Evolutionary conservation across 2,113 vertebrate species (phyloP), one percentile per base, ranked within the genome.

Genomic region (Rhea pennata): DNA sequence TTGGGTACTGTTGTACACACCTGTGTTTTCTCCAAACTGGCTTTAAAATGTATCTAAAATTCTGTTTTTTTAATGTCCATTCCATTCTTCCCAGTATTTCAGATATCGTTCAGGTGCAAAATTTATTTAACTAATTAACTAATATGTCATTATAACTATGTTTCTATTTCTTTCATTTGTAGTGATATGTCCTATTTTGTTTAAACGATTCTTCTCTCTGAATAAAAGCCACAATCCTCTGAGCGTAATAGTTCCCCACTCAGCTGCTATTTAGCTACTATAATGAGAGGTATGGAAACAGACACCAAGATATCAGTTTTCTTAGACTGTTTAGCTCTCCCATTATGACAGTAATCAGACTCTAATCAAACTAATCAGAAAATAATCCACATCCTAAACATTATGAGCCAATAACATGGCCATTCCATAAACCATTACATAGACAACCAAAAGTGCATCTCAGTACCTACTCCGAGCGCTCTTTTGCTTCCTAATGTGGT

Each of bases 401-500:
- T 78, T 61, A 86, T 5, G 26, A 27, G 5, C 24, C 4, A 56
- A 11, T 40, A 75, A 50, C 5, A 42, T 11, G 2, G 3, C 15
- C 56, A 7, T 29, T 89, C 24, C 11, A 44, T 21, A 75, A 71
- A 7, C 5, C 51, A 53, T 6, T 54, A 21, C 11, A 8, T 10
- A 6, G 23, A 44, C 5, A 93, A 33, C 6, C 9, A 64, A 73
- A 90, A 64, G 5, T 39, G 69, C 33, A 48, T 58, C 77, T 92
- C 76, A 46, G 73, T 81, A 96, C 91, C 89, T 77, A 67, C 31
- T 66, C 44, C 67, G 92, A 82, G 85, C 36, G 27, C 53, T 95
- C 77, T 96, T 96, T 96, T 86, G 69, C 85, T 96, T 96, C 74
- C 46, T 93, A 82, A 94, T 80, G 44, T 85, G 71, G 53, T 94